These are phyloP conservation scores for Brachyalestes nurse DNA, from an alignment of 2,797 vertebrate species.

Conservation along the genomic window DNA sequence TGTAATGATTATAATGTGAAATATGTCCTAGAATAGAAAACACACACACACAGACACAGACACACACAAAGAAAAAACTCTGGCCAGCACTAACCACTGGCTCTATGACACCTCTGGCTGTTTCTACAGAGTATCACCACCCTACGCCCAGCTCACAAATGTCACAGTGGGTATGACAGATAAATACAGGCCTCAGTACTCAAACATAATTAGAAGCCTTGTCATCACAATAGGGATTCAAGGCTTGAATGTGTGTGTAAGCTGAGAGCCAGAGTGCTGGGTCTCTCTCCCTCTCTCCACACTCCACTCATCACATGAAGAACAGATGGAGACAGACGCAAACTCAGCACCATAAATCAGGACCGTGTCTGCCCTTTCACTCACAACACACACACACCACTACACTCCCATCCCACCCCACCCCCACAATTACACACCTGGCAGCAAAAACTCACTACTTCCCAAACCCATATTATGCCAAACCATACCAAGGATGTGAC, in stretches of 20 bases:
- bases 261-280: background rate
- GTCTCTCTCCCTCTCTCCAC: background rate
- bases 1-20: too few species aligned
- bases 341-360: constrained; percentile 12
- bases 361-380: background rate
- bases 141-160: background rate
- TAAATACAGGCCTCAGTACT: constrained; percentile 4
- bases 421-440: background rate
- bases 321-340: constrained; percentile 1
- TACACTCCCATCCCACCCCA: background rate
- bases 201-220: constrained; percentile 20
- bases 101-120: background rate
- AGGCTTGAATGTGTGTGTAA: background rate
- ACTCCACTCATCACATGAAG: background rate
- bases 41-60: background rate
- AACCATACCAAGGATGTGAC: background rate
- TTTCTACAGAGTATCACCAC: background rate
- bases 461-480: background rate
- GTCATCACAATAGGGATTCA: background rate
- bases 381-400: background rate
- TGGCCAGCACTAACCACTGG: background rate
- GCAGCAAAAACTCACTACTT: background rate
- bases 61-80: too few species aligned
- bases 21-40: background rate
- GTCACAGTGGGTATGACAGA: background rate